Percentiles rank a stretch among this genome's conserved stretches.
These are phyloP conservation scores for Prolemur simus DNA, from an alignment of 2,113 vertebrate species.

Conservation along the genomic window DNA sequence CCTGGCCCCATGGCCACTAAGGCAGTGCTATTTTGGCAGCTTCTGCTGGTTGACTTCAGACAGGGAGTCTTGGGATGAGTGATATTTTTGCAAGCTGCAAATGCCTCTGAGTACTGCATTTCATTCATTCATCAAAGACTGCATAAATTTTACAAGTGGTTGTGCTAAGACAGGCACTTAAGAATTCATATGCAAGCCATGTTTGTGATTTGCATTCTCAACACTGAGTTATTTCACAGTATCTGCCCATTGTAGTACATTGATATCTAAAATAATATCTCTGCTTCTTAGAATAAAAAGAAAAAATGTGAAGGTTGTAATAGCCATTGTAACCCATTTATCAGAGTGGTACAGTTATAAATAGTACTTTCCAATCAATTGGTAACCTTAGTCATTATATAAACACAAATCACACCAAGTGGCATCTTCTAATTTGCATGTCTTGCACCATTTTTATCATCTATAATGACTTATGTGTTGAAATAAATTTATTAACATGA, in stretches of 20 bases:
- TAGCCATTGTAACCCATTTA: constrained; percentile 74
- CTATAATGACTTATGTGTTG: constrained; percentile 51
- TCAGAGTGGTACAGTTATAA: constrained; percentile 75
- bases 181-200: constrained; percentile 60
- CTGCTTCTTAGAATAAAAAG: constrained; percentile 28
- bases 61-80: background rate
- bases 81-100: background rate
- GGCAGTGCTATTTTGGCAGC: background rate
- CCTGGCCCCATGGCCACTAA: background rate
- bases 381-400: constrained; percentile 61
- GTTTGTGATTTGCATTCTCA: constrained; percentile 54
- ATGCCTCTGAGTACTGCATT: constrained; percentile 62
- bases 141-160: constrained; percentile 54
- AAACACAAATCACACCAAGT: constrained; percentile 69
- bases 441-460: constrained; percentile 72
- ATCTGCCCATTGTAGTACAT: constrained; percentile 45
- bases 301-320: constrained; percentile 61
- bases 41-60: background rate
- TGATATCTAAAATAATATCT: constrained; percentile 52
- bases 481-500: constrained; percentile 75
- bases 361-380: constrained; percentile 76
- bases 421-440: constrained; percentile 67
- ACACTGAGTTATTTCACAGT: constrained; percentile 66
- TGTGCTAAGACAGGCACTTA: constrained; percentile 47
- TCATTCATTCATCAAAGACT: constrained; percentile 64